Evolutionary conservation across 1,140 invertebrate species (phyloP), one percentile per base, ranked within the genome.

Genomic region (Trissolcus basalis): DNA sequence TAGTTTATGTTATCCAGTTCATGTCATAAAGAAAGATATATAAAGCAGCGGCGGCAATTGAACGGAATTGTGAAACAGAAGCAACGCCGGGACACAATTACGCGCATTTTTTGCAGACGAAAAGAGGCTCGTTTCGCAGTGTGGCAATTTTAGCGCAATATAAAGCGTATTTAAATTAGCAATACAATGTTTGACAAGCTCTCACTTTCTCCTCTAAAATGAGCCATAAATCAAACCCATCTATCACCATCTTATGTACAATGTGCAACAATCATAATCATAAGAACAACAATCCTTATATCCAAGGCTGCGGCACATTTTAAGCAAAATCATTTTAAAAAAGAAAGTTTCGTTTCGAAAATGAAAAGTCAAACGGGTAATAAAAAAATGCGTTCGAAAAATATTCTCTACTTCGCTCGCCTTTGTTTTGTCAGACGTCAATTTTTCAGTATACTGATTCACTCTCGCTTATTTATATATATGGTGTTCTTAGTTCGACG

Each of bases 171-270:
- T 75, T 68, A 75, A 75, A 75, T 75, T 69, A 65, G 48, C 48
- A 47, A 61, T 41, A 69, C 54, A 65, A 69, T 76, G 65, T 76
- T 76, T 65, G 65, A 58, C 60, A 76, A 75, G 67, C 64, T 61
- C 19, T 27, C 64, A 75, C 72, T 76, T 76, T 76, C 72, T 76
- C 73, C 54, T 35, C 43, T 63, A 69, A 71, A 77, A 77, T 61
- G 48, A 68, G 67, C 16, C 44, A 77, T 77, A 77, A 77, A 77
- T 77, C 73, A 71, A 77, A 67, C 6, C 27, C 67, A 77, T 77
- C 74, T 71, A 77, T 77, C 74, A 65, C 56, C 61, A 67, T 71
- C 74, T 71, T 67, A 15, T 56, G 60, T 58, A 45, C 47, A 61
- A 67, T 77, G 61, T 67, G 58, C 48, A 71, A 71, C 51, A 71